Percentiles rank a stretch among this genome's conserved stretches.
phyloP scores from a whole-genome alignment of 2,797 vertebrate species.

The Ficedula albicollis region DNA sequence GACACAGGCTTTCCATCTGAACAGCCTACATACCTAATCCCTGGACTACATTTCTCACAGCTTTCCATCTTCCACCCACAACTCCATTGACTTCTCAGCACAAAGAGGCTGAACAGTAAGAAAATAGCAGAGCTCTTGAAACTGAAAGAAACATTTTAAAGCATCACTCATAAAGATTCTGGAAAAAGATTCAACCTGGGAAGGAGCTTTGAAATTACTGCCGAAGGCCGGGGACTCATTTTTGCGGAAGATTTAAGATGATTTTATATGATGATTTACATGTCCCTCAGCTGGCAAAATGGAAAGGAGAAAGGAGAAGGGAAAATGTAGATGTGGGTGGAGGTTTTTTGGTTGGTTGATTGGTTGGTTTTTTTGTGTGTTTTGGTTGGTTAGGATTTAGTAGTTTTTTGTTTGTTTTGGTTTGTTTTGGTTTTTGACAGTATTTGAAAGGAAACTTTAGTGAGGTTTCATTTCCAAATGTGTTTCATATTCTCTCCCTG shows the following conservation, averaged over 20 bases:
- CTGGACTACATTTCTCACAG: constrained; percentile 71
- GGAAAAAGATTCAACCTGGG: constrained; percentile 39
- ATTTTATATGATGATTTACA: neutral
- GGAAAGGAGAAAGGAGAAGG: neutral
- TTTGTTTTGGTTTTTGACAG: neutral
- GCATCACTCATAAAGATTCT: constrained; percentile 40
- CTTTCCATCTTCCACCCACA: constrained; percentile 76
- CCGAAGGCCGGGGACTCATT: neutral
- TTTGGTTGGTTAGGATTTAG: neutral
- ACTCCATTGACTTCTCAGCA: constrained; percentile 71
- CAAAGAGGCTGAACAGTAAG: constrained; percentile 66
- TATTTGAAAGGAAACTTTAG: neutral
- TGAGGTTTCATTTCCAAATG: neutral
- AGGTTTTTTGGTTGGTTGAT: neutral
- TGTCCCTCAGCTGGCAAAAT: neutral
- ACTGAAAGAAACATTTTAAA: constrained; percentile 60
- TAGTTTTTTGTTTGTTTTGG: neutral
- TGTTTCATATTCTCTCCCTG: neutral
- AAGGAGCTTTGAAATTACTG: constrained; percentile 24
- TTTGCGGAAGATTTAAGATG: neutral
- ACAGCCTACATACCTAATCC: constrained; percentile 70
- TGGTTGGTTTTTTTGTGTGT: neutral
- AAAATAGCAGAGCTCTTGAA: constrained; percentile 66
- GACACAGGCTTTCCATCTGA: constrained; percentile 53
- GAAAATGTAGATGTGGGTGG: neutral